Evolutionary conservation across 37 sponge, comb jelly and placozoan genomes (phyloP), one percentile per base, ranked within the genome.

Genomic region (Ianthella basta): DNA sequence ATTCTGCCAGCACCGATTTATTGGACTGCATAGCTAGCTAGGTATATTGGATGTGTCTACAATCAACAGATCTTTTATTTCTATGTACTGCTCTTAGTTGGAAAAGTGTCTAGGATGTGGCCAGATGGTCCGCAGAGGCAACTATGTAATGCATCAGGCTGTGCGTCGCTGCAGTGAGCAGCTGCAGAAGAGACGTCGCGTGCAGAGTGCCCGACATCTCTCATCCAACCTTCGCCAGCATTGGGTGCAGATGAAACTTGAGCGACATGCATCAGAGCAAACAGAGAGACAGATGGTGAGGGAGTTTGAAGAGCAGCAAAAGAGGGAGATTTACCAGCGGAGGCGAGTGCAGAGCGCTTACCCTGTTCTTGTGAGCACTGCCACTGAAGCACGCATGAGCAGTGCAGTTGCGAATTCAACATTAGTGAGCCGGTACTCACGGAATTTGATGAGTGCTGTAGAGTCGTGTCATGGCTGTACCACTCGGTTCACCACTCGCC

Each of bases 81-180:
- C 27, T 13, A 2, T 61, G 2, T 41, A 12, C 16, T 75, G 44
- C 21, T 1, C 40, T 21, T 41, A 75, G 78, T 75, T 50, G 44
- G 78, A 75, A 24, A 44, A 36, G 54, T 75, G 78, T 75, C 54
- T 25, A 40, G 78, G 78, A 24, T 75, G 78, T 75, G 78, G 78
- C 25, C 44, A 40, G 37, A 36, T 36, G 53, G 78, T 75, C 8
- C 37, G 38, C 1, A 75, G 38, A 44, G 38, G 38, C 20, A 44
- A 75, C 54, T 75, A 40, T 24, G 25, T 75, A 12, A 36, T 41
- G 53, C 93, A 93, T 59, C 86, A 89, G 27, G 87, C 89, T 23
- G 85, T 93, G 44, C 84, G 87, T 32, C 40, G 90, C 44, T 93
- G 93, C 85, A 87, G 64, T 40, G 94, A 93, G 56, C 55, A 85